A percentile compares a stretch with the other conserved stretches of the same genome.
These are phyloP conservation scores for Mola mola DNA, from an alignment of 2,113 vertebrate species.

Conservation along the genomic window DNA sequence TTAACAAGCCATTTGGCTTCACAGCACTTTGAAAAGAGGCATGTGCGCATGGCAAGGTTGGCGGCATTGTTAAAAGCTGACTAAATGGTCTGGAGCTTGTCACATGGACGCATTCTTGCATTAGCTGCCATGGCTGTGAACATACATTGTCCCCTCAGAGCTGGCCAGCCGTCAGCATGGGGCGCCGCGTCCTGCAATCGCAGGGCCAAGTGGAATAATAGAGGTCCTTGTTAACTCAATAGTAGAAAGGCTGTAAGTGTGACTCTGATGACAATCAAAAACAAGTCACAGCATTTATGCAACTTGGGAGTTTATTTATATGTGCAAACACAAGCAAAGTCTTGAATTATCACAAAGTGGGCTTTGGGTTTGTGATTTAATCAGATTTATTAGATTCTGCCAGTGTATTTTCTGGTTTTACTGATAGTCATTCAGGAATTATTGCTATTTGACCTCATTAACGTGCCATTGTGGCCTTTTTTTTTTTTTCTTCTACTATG, in stretches of 20 bases:
- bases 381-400: background rate
- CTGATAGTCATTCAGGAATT: background rate
- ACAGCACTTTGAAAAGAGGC: slow-evolving; percentile 61
- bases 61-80: slow-evolving; percentile 65
- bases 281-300: slow-evolving; percentile 35
- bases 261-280: slow-evolving; percentile 33
- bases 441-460: too few relatives aligned
- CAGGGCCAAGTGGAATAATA: slow-evolving; percentile 46
- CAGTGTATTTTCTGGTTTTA: background rate
- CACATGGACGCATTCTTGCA: slow-evolving; percentile 81
- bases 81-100: slow-evolving; percentile 77
- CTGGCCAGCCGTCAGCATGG: slow-evolving; percentile 52
- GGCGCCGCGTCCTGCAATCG: slow-evolving; percentile 33
- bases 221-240: slow-evolving; percentile 61
- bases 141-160: slow-evolving; percentile 46
- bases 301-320: too few relatives aligned
- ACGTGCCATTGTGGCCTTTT: too few relatives aligned
- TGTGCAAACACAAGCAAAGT: slow-evolving; percentile 12
- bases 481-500: too few relatives aligned
- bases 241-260: slow-evolving; percentile 35
- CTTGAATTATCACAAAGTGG: background rate
- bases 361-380: background rate
- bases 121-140: slow-evolving; percentile 69
- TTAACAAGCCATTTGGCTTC: slow-evolving; percentile 69
- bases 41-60: slow-evolving; percentile 54